Percentiles rank a stretch among this genome's conserved stretches.
Conservation (phyloP, 2,113 vertebrate species). For the Paradoxurus hermaphroditus region DNA sequence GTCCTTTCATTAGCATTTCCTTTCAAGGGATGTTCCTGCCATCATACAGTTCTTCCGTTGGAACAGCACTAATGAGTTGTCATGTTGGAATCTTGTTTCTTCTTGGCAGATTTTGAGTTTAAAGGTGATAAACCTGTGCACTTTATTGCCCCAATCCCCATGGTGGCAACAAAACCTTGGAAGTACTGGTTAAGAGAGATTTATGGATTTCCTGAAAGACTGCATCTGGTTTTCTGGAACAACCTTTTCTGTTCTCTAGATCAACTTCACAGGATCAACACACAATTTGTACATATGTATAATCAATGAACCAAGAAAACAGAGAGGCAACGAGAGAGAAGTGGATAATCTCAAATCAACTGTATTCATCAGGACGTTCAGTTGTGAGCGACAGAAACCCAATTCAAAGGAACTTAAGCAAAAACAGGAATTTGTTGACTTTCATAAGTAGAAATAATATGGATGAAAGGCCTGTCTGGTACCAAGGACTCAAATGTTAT, state of each 20-base stretch:
- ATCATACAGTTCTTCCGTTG: background rate
- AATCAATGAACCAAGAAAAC: background rate
- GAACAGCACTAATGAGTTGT: background rate
- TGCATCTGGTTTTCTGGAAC: constrained; percentile 26
- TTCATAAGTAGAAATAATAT: background rate
- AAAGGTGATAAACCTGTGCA: constrained; percentile 13
- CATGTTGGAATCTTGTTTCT: background rate
- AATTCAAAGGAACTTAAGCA: background rate
- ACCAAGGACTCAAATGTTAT: background rate
- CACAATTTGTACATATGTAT: background rate
- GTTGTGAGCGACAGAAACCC: background rate
- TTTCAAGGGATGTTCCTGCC: background rate
- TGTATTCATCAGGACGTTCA: background rate
- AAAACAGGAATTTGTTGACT: background rate
- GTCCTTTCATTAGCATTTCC: background rate
- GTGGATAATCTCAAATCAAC: background rate
- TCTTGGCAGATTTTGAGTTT: background rate
- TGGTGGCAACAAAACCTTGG: constrained; percentile 11
- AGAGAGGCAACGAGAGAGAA: background rate
- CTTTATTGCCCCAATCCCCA: background rate
- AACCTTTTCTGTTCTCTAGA: background rate
- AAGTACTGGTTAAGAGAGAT: constrained; percentile 14
- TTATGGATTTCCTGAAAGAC: constrained; percentile 41
- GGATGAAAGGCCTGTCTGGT: background rate
- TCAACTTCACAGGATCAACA: background rate